Evolutionary conservation across 1,140 invertebrate genomes (phyloP).

Genomic region (Pectinophora gossypiella): DNA sequence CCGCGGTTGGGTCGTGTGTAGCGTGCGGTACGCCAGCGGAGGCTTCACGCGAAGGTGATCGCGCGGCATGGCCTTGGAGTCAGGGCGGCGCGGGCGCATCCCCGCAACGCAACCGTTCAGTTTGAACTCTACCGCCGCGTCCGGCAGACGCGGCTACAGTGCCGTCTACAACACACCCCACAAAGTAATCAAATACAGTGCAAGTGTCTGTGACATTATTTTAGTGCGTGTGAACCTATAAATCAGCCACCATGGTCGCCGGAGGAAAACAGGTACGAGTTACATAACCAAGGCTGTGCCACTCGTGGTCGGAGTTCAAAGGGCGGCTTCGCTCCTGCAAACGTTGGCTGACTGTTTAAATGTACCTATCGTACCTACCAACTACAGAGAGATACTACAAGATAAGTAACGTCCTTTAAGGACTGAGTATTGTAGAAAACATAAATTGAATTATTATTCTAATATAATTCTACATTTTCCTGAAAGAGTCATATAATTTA

Average conservation of each 20-base stretch:
- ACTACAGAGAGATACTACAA: no score
- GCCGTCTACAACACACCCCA: constrained; percentile 24
- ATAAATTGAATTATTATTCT: no score
- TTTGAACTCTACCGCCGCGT: constrained; percentile 65
- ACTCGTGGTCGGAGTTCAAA: not conserved
- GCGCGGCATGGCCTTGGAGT: constrained; percentile 50
- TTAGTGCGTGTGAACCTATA: constrained; percentile 39
- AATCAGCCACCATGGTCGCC: constrained; percentile 56
- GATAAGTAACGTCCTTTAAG: no score
- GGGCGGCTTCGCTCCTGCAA: not conserved
- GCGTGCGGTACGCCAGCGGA: not conserved
- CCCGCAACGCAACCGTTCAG: constrained; percentile 51
- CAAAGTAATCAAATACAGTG: constrained; percentile 17
- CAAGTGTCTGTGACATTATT: constrained; percentile 37
- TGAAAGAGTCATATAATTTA: no score
- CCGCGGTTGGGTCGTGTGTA: not conserved
- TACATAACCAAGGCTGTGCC: constrained; percentile 17
- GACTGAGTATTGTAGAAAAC: no score
- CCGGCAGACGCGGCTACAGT: constrained; percentile 60
- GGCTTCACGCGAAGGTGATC: constrained; percentile 19
- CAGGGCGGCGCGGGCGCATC: constrained; percentile 56
- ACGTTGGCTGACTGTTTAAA: no score
- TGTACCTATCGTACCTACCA: no score
- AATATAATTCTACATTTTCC: no score
- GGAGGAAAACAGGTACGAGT: constrained; percentile 65